A percentile compares a stretch with the other conserved stretches of the same genome.
These are phyloP conservation scores for Hydrochoerus hydrochaeris DNA, from an alignment of 2,113 vertebrate species.

Conservation along the genomic window DNA sequence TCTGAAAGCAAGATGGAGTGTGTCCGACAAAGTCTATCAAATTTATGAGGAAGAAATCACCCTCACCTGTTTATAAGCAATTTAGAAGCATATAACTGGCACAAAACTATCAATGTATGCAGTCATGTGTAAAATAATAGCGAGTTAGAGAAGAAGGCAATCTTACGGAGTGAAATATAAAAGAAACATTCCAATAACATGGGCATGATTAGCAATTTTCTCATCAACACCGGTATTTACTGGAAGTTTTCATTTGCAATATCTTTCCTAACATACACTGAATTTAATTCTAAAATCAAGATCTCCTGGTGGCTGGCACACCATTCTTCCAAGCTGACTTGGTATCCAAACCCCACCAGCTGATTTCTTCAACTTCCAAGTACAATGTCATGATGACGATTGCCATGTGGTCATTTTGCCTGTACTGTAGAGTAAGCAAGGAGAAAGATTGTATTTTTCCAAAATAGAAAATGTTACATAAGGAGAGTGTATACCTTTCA, in stretches of 20 bases:
- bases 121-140: slow-evolving; percentile 59
- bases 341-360: background rate
- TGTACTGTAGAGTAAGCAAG: background rate
- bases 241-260: background rate
- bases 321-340: background rate
- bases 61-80: background rate
- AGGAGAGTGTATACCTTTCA: background rate
- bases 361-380: background rate
- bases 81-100: slow-evolving; percentile 3
- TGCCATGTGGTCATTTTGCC: background rate
- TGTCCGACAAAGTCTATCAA: background rate
- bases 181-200: slow-evolving; percentile 27
- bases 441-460: background rate
- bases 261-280: background rate
- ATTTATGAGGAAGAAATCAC: background rate
- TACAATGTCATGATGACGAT: fast-evolving
- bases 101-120: slow-evolving; percentile 31
- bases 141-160: background rate
- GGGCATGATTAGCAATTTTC: slow-evolving; percentile 7
- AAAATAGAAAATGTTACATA: background rate
- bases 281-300: background rate
- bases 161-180: slow-evolving; percentile 19
- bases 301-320: fast-evolving
- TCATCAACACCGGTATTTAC: background rate
- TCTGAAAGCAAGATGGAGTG: background rate